Evolutionary conservation across 2,113 vertebrate species (phyloP).

Genomic region (Rutilus rutilus): DNA sequence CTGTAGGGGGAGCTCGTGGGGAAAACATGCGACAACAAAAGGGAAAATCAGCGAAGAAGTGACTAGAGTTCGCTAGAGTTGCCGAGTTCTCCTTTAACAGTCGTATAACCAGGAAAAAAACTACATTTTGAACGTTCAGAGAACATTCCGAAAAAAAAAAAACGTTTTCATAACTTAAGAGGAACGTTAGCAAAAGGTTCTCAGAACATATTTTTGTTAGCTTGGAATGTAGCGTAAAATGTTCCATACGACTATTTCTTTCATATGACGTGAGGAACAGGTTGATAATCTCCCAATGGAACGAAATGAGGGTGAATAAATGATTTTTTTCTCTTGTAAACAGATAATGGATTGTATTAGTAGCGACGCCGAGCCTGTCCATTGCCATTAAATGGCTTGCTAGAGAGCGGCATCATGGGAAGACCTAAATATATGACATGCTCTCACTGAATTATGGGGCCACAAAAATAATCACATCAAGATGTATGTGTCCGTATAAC

Average conservation of each 20-base stretch:
- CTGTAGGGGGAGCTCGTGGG: too few relatives aligned
- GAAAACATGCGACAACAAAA: too few relatives aligned
- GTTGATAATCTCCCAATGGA: background rate
- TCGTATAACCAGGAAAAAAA: too few relatives aligned
- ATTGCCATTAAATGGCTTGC: constrained; percentile 24
- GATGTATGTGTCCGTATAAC: constrained; percentile 63
- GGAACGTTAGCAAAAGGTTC: too few relatives aligned
- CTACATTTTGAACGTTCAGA: too few relatives aligned
- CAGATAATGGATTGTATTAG: constrained; percentile 21
- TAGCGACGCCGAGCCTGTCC: background rate
- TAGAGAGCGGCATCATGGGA: constrained; percentile 10
- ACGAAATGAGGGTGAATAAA: background rate
- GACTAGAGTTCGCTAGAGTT: too few relatives aligned
- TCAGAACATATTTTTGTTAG: too few relatives aligned
- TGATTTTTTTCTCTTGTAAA: background rate
- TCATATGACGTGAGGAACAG: background rate
- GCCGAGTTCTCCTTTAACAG: too few relatives aligned
- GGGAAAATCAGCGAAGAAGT: too few relatives aligned
- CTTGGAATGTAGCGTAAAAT: background rate
- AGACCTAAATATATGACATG: constrained; percentile 39
- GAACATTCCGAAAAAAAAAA: too few relatives aligned
- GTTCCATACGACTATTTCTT: background rate
- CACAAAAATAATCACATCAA: constrained; percentile 53
- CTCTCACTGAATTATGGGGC: constrained; percentile 43
- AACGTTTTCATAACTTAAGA: too few relatives aligned